Percentiles rank a stretch among this genome's conserved stretches.
Evolutionary conservation across 2,113 vertebrate species (phyloP).

Genomic region (Fulica atra): DNA sequence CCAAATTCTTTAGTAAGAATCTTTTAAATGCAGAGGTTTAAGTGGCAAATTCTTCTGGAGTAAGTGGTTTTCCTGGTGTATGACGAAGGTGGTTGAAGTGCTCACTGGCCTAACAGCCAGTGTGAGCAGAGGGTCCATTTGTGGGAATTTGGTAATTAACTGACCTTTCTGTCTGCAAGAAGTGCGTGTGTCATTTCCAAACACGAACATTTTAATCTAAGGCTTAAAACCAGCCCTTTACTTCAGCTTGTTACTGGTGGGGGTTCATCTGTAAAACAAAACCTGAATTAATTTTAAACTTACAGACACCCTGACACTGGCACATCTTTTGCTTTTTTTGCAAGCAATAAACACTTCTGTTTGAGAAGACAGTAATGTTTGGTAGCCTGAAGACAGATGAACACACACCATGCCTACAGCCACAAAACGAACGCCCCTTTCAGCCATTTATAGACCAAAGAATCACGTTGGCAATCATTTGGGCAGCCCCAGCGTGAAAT

Average conservation of each 20-base stretch:
- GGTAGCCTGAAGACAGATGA: not conserved
- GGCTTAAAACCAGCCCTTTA: not conserved
- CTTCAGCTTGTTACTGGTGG: not conserved
- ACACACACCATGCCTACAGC: not conserved
- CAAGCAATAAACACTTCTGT: not conserved
- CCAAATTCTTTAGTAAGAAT: not conserved
- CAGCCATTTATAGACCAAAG: not conserved
- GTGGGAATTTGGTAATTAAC: not conserved
- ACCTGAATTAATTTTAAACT: not conserved
- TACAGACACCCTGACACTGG: not conserved
- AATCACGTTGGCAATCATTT: not conserved
- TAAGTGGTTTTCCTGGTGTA: not conserved
- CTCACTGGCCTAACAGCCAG: accelerated
- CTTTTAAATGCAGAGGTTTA: not conserved
- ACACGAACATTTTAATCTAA: not conserved
- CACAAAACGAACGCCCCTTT: not conserved
- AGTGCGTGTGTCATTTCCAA: accelerated
- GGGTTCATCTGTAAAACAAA: not conserved
- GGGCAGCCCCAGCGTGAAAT: not conserved
- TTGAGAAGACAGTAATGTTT: not conserved
- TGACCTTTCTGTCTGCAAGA: accelerated
- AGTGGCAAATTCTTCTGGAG: too few species aligned
- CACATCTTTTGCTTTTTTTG: not conserved
- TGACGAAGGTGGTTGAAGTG: not conserved
- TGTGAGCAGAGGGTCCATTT: not conserved